phyloP scores from a whole-genome alignment of 64 coral and sea anemone genomes.

The Montipora capricornis region DNA sequence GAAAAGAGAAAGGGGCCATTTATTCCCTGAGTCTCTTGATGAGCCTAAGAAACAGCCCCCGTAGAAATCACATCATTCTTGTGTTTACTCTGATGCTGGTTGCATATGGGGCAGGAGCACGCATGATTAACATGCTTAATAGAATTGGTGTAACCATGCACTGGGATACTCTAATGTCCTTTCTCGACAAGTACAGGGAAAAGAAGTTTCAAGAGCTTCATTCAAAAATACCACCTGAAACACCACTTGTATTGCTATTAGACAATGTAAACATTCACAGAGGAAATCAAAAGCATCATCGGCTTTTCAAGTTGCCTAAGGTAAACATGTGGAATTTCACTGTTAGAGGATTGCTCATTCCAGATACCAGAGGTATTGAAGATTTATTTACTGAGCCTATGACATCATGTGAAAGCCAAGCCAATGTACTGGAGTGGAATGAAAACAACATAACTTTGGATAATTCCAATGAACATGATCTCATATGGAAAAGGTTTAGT shows the following conservation, averaged over 20 bases:
- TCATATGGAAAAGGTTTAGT: neutral
- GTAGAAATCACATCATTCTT: conserved; percentile 36
- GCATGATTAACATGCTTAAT: conserved; percentile 52
- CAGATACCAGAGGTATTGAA: conserved; percentile 18
- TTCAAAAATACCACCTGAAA: conserved; percentile 9
- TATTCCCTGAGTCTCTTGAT: conserved; percentile 20
- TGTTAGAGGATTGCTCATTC: conserved; percentile 39
- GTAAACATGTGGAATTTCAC: conserved; percentile 51
- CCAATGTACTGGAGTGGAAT: conserved; percentile 28
- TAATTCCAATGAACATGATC: conserved; percentile 24
- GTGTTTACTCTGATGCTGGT: conserved; percentile 41
- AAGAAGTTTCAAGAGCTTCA: neutral
- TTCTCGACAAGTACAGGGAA: neutral
- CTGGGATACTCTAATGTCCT: conserved; percentile 55
- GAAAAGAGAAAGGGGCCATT: conserved; percentile 32
- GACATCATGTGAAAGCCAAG: conserved; percentile 25
- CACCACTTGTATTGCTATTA: conserved; percentile 27
- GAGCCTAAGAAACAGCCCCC: conserved; percentile 28
- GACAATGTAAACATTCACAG: conserved; percentile 60
- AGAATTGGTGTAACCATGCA: conserved; percentile 35
- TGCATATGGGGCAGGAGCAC: conserved; percentile 46
- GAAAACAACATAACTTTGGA: neutral
- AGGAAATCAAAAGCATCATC: conserved; percentile 39
- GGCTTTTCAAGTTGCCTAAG: conserved; percentile 12
- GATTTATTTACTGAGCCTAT: neutral